Base-by-base conservation (phyloP, 1,140 invertebrate species). In the Bilobella aurantiaca region DNA sequence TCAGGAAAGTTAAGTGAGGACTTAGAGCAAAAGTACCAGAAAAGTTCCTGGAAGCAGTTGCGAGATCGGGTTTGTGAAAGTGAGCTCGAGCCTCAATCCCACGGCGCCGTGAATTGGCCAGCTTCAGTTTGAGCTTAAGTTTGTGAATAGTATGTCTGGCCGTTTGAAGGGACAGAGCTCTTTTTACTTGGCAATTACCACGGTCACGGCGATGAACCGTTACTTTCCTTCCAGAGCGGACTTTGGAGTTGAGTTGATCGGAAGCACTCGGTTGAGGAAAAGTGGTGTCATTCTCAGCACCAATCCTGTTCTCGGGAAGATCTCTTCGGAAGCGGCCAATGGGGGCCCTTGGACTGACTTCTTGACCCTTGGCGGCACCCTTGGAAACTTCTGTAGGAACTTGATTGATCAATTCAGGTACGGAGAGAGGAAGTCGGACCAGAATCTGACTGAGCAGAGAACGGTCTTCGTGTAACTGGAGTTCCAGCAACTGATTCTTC, bases 91-190 rank as follows among this genome's bases (percentile, higher is more conserved):
- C 56, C 21, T 47, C n/a, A n/a, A n/a, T n/a, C n/a, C n/a, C 49
- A 3, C 62, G 49, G 16, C 29, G 49, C 49, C 49, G 47, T 29
- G 62, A 29, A 34, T 34, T 64, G 47, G 49, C 56, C 30, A 64
- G 62, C 14, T 64, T 64, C n/a, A 57, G 23, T 34, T 64, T 64
- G 57, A 64, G 62, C 62, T 42, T 64, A 42, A 53, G 47, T 56
- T 32, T 56, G 30, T 49, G 30, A 30, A 34, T 32, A 31, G 2
- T 30, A 56, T 64, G 29, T 34, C 57, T 57, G 8, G 31, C 28
- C 21, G 3, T 49, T 18, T 18, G 62, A n/a, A n/a, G n/a, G n/a
- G n/a, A n/a, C n/a, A n/a, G n/a, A n/a, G n/a, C n/a, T n/a, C 46
- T 49, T 25, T 25, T 57, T 34, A 53, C 3, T 53, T 14, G 12